phyloP scores from a whole-genome alignment of 2,797 vertebrate species.

The Lithobates sylvaticus region DNA sequence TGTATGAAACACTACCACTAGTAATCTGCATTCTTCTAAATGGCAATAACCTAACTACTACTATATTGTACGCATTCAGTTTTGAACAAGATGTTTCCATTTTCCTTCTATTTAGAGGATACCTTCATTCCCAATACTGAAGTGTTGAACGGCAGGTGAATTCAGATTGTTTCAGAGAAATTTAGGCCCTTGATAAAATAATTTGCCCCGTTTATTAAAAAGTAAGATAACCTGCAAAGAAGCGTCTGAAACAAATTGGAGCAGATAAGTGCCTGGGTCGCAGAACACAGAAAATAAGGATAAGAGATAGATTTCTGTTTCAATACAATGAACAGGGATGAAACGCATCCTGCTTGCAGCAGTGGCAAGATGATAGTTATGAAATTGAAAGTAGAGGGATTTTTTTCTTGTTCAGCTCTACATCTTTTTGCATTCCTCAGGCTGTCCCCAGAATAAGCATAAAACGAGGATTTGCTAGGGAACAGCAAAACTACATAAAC shows the following conservation, averaged over 20 bases:
- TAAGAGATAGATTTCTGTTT: neutral
- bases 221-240: neutral
- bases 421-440: neutral
- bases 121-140: neutral
- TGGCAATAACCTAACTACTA: neutral
- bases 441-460: neutral
- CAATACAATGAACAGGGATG: conserved; percentile 16
- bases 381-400: neutral
- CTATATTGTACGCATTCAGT: neutral
- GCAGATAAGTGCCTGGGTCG: neutral
- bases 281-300: neutral
- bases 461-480: neutral
- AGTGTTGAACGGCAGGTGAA: neutral
- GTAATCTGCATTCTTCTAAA: too few relatives aligned
- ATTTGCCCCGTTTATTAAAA: neutral
- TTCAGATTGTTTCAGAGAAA: neutral
- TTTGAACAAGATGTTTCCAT: neutral
- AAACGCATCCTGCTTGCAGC: conserved; percentile 8
- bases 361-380: neutral
- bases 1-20: too few relatives aligned
- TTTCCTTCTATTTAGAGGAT: neutral
- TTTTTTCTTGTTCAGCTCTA: neutral
- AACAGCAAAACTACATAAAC: neutral
- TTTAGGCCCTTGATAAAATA: neutral
- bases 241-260: neutral